A percentile compares a stretch with the other conserved stretches of the same genome.
phyloP scores from a whole-genome alignment of 2,888 invertebrate genomes.

The Dryococelus australis region DNA sequence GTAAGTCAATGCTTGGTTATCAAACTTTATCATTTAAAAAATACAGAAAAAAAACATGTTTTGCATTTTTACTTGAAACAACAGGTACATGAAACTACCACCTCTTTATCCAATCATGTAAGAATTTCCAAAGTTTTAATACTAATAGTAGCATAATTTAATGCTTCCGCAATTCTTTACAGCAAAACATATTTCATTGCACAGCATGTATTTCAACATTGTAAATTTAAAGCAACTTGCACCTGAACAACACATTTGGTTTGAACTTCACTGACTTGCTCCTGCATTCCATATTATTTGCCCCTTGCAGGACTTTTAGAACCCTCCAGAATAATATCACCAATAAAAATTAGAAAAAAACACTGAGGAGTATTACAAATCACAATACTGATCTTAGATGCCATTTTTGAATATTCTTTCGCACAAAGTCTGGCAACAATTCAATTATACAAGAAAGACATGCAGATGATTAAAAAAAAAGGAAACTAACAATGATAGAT shows the following conservation, averaged over 20 bases:
- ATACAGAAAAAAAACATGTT: background rate
- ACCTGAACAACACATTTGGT: background rate
- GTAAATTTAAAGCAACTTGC: background rate
- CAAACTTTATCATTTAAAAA: background rate
- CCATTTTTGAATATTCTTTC: background rate
- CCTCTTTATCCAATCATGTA: background rate
- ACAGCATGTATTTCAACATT: background rate
- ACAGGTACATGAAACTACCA: background rate
- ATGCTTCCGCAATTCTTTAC: background rate
- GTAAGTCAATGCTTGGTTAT: background rate
- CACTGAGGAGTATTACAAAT: background rate
- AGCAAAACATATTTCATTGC: background rate
- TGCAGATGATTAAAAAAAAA: background rate
- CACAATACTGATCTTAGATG: background rate
- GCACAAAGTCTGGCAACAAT: background rate
- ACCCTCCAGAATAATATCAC: background rate
- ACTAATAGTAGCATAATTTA: background rate
- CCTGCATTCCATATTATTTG: background rate
- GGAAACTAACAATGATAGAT: background rate
- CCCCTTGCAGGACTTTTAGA: background rate
- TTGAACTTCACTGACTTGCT: background rate
- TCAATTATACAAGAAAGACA: background rate
- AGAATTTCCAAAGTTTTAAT: background rate
- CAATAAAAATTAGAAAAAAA: background rate
- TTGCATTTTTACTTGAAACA: constrained; percentile 8